Base-by-base conservation (phyloP, 2,797 vertebrate genomes). In the Mus minutoides region DNA sequence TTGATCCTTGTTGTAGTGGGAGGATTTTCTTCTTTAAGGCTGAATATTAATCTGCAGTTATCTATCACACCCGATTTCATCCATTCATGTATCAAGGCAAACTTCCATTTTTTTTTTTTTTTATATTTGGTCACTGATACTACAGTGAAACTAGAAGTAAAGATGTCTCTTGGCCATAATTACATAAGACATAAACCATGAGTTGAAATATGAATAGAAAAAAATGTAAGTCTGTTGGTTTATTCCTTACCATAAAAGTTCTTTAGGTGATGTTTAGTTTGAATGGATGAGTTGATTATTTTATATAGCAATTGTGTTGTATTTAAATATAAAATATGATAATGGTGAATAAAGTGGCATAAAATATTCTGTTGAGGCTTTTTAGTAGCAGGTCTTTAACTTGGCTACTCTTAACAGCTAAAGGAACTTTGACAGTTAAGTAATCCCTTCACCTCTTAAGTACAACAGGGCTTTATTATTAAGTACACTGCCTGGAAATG, bases 381-480 rank as follows among this genome's bases (percentile, higher is more conserved):
- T 97, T 98, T 98, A 98, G 97, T 97, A 98, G 96, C 86, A 3
- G 97, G 92, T 98, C 96, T 98, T 98, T 98, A 98, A 98, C 98
- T 97, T 98, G 98, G 98, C 97, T 98, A 96, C 97, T 98, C 98
- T 98, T 98, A 98, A 98, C 96, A 97, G 98, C 98, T 98, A 98
- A 98, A 98, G 97, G 69, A 98, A 98, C 97, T 98, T 97, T 98
- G 98, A 98, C 98, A 98, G 98, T 98, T 98, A 98, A 98, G 98
- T 98, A 98, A 98, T 98, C 98, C 98, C 97, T 98, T 98, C 97
- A 98, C 98, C 98, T 96, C 98, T 98, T 98, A 98, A 99, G 98
- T 98, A 98, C 97, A 98, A 98, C 98, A 98, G 98, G 97, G 98
- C 98, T 98, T 98, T 98, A 98, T 98, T 99, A 99, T 98, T 99